Evolutionary conservation across 2,888 invertebrate genomes (phyloP).

Genomic region (Nephrotoma appendiculata): DNA sequence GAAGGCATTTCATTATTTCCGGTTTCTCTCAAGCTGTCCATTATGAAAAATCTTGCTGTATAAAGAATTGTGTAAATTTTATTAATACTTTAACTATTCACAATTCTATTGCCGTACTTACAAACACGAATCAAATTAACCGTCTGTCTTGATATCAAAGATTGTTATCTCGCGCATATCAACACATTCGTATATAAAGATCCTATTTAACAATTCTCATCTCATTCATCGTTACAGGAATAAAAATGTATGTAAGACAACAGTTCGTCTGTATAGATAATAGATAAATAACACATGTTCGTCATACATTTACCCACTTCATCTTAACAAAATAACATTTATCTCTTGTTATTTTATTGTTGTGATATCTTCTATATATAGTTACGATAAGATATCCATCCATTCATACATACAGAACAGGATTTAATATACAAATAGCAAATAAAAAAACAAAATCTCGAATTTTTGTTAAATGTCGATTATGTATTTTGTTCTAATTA

Average conservation of each 20-base stretch:
- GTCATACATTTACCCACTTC: neutral
- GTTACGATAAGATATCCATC: neutral
- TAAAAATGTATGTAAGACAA: neutral
- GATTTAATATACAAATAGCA: neutral
- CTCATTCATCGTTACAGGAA: neutral
- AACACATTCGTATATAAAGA: neutral
- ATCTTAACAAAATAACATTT: neutral
- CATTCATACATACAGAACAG: neutral
- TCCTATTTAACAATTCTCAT: neutral
- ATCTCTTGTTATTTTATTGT: neutral
- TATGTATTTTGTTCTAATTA: neutral
- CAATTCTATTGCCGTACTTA: too few relatives aligned
- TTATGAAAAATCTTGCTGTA: too few relatives aligned
- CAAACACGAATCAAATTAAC: neutral
- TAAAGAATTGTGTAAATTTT: too few relatives aligned
- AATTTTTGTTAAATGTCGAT: neutral
- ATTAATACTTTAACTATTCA: too few relatives aligned
- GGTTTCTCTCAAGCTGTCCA: too few relatives aligned
- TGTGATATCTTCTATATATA: neutral
- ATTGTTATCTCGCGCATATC: neutral
- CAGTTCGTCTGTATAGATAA: neutral
- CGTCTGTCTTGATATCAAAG: neutral
- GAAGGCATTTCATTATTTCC: too few relatives aligned
- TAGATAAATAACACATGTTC: neutral
- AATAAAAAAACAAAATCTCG: neutral